Evolutionary conservation across 2,113 vertebrate species (phyloP).

Genomic region (Taurulus bubalis): DNA sequence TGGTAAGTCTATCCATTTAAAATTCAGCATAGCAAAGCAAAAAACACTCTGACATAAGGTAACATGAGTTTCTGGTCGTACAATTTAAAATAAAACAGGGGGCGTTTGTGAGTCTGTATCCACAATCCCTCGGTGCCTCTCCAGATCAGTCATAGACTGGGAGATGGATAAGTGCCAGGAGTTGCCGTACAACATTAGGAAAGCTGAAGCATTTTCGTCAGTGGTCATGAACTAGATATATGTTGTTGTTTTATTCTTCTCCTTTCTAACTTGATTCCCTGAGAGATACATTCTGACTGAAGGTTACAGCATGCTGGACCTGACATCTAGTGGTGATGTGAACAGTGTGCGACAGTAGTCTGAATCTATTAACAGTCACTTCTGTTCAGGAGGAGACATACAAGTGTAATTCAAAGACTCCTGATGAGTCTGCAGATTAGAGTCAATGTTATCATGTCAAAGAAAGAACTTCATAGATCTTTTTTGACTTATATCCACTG

Average conservation of each 20-base stretch:
- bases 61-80: slow-evolving; percentile 10
- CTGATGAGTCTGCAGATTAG: background rate
- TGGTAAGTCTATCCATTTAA: slow-evolving; percentile 18
- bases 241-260: background rate
- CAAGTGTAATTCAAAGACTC: background rate
- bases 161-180: slow-evolving; percentile 13
- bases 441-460: background rate
- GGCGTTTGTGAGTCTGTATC: background rate
- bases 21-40: slow-evolving; percentile 20
- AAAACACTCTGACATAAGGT: background rate
- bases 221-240: slow-evolving; percentile 9
- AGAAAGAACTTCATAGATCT: background rate
- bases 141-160: slow-evolving; percentile 5
- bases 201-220: slow-evolving; percentile 3
- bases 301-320: background rate
- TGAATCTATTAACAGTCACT: slow-evolving; percentile 1
- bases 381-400: background rate
- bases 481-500: background rate
- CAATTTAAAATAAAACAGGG: slow-evolving; percentile 26
- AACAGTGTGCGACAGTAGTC: background rate
- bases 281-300: background rate
- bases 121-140: slow-evolving; percentile 26
- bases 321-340: slow-evolving; percentile 72
- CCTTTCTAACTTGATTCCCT: background rate
- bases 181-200: slow-evolving; percentile 2